These are phyloP conservation scores for Danio aesculapii DNA, from an alignment of 2,797 vertebrate genomes.

Conservation along the genomic window DNA sequence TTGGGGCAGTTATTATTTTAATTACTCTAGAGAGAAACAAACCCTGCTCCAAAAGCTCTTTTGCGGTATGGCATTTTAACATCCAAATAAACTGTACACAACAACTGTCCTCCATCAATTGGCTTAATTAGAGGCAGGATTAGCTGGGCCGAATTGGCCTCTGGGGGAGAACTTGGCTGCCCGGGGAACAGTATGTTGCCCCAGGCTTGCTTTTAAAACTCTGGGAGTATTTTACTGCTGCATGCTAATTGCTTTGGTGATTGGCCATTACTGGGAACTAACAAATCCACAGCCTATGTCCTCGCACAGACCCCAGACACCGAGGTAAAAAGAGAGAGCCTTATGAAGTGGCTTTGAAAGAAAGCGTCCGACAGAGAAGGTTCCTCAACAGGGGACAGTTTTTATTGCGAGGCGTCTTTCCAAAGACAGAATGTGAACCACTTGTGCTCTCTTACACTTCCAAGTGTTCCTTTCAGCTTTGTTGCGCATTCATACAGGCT, in stretches of 20 bases:
- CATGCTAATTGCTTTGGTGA: conserved; percentile 64
- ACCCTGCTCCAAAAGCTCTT: conserved; percentile 38
- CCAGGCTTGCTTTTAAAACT: conserved; percentile 58
- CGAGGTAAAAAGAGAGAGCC: conserved; percentile 11
- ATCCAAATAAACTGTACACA: conserved; percentile 77
- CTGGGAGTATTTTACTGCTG: conserved; percentile 56
- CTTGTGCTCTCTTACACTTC: conserved; percentile 25
- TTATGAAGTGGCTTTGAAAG: conserved; percentile 15
- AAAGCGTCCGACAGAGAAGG: conserved; percentile 11
- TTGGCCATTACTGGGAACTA: conserved; percentile 62
- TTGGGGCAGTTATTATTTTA: conserved; percentile 29
- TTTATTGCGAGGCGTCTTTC: conserved; percentile 25
- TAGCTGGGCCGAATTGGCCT: conserved; percentile 71
- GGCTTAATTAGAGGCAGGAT: conserved; percentile 74
- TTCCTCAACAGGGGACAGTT: conserved; percentile 17
- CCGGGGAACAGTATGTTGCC: conserved; percentile 59
- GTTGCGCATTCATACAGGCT: conserved; percentile 15
- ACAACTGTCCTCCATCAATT: conserved; percentile 69
- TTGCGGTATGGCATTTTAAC: conserved; percentile 68
- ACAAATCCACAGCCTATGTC: conserved; percentile 57
- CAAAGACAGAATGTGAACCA: conserved; percentile 22
- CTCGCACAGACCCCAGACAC: conserved; percentile 46
- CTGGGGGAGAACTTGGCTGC: conserved; percentile 58
- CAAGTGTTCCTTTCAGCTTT: conserved; percentile 40
- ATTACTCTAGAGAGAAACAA: conserved; percentile 36